Evolutionary conservation across 2,888 invertebrate species (phyloP).

Genomic region (Drosophila borborema): DNA sequence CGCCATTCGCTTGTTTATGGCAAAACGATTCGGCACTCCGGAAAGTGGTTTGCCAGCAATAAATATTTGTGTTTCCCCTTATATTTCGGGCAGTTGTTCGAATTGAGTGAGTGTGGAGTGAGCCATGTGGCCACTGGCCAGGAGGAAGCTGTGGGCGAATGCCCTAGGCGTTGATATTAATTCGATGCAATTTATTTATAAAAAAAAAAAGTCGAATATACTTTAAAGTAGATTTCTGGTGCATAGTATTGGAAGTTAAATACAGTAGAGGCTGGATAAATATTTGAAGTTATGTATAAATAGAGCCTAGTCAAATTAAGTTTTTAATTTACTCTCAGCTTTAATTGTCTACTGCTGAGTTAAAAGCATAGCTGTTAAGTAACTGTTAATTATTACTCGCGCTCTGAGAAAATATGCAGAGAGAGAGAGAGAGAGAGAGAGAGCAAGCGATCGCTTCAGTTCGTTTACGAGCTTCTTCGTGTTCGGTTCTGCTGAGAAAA

Average conservation of each 20-base stretch:
- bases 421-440: too few relatives aligned
- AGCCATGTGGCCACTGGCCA: too few relatives aligned
- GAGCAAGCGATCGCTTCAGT: too few relatives aligned
- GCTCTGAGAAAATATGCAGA: too few relatives aligned
- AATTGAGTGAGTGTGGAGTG: not conserved
- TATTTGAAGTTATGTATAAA: not conserved
- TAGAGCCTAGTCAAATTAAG: not conserved
- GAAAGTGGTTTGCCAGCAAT: slow-evolving; percentile 34
- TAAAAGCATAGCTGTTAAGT: too few relatives aligned
- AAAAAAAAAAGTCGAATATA: not conserved
- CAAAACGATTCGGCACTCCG: slow-evolving; percentile 13
- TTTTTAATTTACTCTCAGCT: not conserved
- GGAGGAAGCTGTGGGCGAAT: not conserved
- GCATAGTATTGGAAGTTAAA: not conserved
- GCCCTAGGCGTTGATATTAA: not conserved
- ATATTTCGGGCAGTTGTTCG: slow-evolving; percentile 1
- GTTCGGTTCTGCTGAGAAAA: too few relatives aligned
- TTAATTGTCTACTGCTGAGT: not conserved
- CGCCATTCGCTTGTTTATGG: slow-evolving; percentile 43
- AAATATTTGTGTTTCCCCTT: slow-evolving; percentile 11
- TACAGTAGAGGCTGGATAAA: accelerated
- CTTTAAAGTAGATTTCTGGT: not conserved
- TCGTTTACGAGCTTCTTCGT: too few relatives aligned
- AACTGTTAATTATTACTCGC: too few relatives aligned
- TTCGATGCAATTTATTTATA: not conserved